Evolutionary conservation across 2,113 vertebrate species (phyloP).

Genomic region (Psophia crepitans): DNA sequence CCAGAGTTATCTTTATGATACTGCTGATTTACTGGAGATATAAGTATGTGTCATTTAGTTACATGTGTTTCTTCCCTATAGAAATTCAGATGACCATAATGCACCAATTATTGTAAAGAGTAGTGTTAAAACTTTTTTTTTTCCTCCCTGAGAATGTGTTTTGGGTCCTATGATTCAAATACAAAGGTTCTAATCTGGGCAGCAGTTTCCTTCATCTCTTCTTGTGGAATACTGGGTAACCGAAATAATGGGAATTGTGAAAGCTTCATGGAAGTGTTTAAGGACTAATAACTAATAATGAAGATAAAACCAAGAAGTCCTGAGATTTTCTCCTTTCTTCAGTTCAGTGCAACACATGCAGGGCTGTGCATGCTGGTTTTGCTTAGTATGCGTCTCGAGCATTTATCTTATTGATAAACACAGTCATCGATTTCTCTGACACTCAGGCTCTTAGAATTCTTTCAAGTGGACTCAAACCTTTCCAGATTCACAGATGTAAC

Average conservation of each 20-base stretch:
- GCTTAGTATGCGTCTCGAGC: not conserved
- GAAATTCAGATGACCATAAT: not conserved
- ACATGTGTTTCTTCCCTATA: fast-evolving
- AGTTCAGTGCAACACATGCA: not conserved
- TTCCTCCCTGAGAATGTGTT: fast-evolving
- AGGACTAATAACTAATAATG: not conserved
- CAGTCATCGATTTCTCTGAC: not conserved
- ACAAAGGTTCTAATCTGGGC: not conserved
- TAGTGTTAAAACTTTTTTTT: not conserved
- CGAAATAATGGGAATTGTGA: not conserved
- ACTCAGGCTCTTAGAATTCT: not conserved
- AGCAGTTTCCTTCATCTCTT: not conserved
- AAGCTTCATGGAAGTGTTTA: not conserved
- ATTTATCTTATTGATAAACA: not conserved
- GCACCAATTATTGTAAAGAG: not conserved
- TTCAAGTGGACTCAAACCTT: not conserved
- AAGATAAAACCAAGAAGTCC: not conserved
- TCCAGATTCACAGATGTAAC: not conserved
- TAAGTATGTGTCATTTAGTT: not conserved
- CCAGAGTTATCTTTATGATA: not conserved
- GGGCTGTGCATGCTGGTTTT: not conserved
- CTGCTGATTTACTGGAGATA: not conserved
- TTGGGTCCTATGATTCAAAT: not conserved
- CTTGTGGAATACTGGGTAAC: not conserved
- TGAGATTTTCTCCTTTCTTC: not conserved